Evolutionary conservation across 2,888 invertebrate species (phyloP).

Genomic region (Papilio elwesi): DNA sequence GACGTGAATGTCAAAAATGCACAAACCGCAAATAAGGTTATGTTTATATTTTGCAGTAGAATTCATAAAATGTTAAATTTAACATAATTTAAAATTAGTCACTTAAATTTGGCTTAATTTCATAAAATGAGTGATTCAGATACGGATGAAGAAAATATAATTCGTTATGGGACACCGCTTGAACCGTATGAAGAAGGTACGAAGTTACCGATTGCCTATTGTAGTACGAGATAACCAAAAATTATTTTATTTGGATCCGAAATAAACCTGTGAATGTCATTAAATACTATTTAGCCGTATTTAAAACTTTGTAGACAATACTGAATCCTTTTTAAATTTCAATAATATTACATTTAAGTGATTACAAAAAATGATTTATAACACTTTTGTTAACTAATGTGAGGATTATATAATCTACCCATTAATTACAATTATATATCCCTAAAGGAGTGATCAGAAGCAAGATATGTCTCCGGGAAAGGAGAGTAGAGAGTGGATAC

Average conservation of each 20-base stretch:
- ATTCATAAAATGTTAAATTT: neutral
- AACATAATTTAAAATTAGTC: neutral
- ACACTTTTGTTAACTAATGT: too few species aligned
- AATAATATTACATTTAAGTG: too few species aligned
- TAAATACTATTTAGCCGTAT: neutral
- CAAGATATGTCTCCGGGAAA: too few species aligned
- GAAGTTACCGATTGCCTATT: neutral
- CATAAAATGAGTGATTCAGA: constrained; percentile 66
- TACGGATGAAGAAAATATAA: constrained; percentile 86
- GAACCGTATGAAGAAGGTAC: constrained; percentile 93
- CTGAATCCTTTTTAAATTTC: too few species aligned
- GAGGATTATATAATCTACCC: too few species aligned
- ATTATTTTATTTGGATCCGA: neutral
- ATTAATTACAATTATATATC: too few species aligned
- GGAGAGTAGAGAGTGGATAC: too few species aligned
- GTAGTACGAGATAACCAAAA: neutral
- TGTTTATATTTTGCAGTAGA: constrained; percentile 24
- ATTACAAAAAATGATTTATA: too few species aligned
- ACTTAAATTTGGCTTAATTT: constrained; percentile 17
- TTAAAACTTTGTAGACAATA: too few species aligned
- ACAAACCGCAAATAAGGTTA: constrained; percentile 10
- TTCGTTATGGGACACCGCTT: constrained; percentile 91
- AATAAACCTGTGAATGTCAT: constrained; percentile 11
- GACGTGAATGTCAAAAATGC: neutral
- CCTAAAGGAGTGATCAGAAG: too few species aligned